Evolutionary conservation across 2,113 vertebrate genomes (phyloP).

Genomic region (Rhinichthys klamathensis): DNA sequence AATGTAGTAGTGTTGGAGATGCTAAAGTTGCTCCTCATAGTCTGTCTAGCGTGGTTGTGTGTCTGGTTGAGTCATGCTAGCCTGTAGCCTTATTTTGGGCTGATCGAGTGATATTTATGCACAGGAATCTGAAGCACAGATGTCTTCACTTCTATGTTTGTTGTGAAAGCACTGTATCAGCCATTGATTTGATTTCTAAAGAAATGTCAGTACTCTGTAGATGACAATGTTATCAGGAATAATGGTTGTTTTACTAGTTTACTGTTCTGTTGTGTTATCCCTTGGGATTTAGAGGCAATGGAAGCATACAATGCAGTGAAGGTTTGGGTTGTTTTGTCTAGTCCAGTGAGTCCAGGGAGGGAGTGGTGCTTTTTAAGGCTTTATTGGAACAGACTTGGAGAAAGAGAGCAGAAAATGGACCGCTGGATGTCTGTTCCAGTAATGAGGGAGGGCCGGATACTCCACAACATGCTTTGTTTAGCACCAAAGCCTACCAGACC

Average conservation of each 20-base stretch:
- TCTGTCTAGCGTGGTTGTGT: not conserved
- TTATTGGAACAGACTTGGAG: slow-evolving; percentile 27
- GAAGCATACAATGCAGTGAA: not conserved
- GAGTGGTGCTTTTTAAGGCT: not conserved
- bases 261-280: not conserved
- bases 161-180: slow-evolving; percentile 20
- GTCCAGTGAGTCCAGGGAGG: slow-evolving; percentile 3
- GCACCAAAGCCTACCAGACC: slow-evolving; percentile 31
- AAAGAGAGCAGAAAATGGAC: slow-evolving; percentile 12
- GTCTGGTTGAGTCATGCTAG: slow-evolving; percentile 45
- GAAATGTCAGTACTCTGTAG: not conserved
- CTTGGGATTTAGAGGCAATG: not conserved
- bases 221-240: slow-evolving; percentile 22
- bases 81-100: slow-evolving; percentile 8
- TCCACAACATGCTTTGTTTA: slow-evolving; percentile 38
- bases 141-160: slow-evolving; percentile 18
- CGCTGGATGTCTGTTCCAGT: slow-evolving; percentile 8
- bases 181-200: slow-evolving; percentile 37
- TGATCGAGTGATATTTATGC: not conserved
- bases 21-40: not conserved
- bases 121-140: slow-evolving; percentile 32
- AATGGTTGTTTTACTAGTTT: not conserved
- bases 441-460: not conserved
- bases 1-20: not conserved
- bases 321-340: slow-evolving; percentile 10